Base-by-base conservation (phyloP, 1,140 invertebrate genomes). In the Drosophila hydei region DNA sequence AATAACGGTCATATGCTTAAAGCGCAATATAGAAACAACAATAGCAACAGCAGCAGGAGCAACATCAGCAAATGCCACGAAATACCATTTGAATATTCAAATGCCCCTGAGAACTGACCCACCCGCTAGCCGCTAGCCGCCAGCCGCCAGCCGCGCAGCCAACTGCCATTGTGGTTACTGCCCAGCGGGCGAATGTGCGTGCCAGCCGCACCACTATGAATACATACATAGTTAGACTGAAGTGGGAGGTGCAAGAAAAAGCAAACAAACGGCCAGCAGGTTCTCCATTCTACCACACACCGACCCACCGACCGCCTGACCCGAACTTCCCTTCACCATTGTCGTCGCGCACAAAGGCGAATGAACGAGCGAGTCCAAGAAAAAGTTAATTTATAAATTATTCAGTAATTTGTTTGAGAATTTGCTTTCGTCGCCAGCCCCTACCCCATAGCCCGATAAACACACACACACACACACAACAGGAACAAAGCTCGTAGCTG, bases 331-430 rank as follows among this genome's bases (percentile, higher is more conserved):
- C 50, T 50, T 12, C 70, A 43, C 9, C 72, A 84, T 75, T 84
- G 67, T 63, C 56, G 47, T 64, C 61, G 73, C 72, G 64, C 59
- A 85, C 81, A 87, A 87, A 72, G 64, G 63, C 59, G 63, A 59
- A 54, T 38, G 51, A 54, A 64, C 14, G 27, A 62, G 51, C 65
- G 52, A 42, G 18, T 45, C 50, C 61, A 78, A 87, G 70, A 81
- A 85, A 85, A 85, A 85, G 77, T 81, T 85, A 85, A 85, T 85
- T 85, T 85, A 85, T 85, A 85, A 85, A 85, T 85, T 85, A 85
- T 85, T 85, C 81, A 85, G 81, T 85, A 85, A 85, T 85, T 85
- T 85, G 81, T 85, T 85, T 85, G 80, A 81, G 81, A 81, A 77
- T 85, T 77, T 55, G 83, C 81, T 77, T 80, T 78, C 62, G 81